Conservation (phyloP, 2,888 invertebrate genomes). For the Rhagonycha fulva region DNA sequence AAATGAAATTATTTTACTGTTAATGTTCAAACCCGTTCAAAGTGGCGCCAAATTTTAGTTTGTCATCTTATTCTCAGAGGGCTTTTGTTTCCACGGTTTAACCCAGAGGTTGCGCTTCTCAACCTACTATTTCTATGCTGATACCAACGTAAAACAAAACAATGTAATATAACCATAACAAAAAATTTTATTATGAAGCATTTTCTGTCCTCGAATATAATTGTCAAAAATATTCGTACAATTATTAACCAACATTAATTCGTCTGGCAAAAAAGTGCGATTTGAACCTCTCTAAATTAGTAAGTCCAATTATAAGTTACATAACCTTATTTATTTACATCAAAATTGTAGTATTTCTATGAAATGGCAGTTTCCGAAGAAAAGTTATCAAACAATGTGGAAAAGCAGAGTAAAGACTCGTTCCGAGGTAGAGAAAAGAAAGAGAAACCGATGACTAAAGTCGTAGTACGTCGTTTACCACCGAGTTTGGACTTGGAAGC, state of each 20-base stretch:
- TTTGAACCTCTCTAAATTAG: not conserved
- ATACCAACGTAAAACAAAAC: not conserved
- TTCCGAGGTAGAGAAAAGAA: constrained; percentile 57
- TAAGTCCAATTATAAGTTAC: not conserved
- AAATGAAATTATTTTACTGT: too few species aligned
- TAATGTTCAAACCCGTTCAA: too few species aligned
- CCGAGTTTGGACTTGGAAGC: constrained; percentile 88
- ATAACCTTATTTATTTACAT: not conserved
- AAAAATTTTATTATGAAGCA: not conserved
- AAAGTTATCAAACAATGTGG: constrained; percentile 19
- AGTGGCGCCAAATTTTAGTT: too few species aligned
- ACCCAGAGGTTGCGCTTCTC: too few species aligned
- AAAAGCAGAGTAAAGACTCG: constrained; percentile 25
- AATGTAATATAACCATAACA: not conserved
- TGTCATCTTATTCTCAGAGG: too few species aligned
- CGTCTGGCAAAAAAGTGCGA: not conserved
- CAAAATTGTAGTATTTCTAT: not conserved
- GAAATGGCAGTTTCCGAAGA: constrained; percentile 30
- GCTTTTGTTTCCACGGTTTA: too few species aligned
- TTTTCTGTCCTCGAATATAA: not conserved
- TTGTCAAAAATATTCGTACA: not conserved
- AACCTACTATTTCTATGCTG: too few species aligned
- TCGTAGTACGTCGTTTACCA: constrained; percentile 87
- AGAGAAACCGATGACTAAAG: constrained; percentile 71
- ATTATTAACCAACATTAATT: not conserved